Evolutionary conservation across 2,888 invertebrate species (phyloP).

Genomic region (Odontothrips loti): DNA sequence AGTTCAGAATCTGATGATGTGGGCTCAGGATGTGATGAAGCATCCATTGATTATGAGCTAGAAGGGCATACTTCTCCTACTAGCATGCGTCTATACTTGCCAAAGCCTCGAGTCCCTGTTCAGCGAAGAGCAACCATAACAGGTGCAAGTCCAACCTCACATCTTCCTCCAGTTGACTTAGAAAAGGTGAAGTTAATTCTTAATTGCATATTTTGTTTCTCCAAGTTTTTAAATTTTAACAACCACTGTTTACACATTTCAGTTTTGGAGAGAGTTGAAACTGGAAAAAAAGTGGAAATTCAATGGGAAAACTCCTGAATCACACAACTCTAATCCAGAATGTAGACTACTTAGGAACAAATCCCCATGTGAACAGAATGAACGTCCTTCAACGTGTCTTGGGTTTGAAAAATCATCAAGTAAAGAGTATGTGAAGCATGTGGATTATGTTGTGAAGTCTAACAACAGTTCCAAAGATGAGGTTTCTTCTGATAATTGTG

Average conservation of each 20-base stretch:
- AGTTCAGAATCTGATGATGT: conserved; percentile 32
- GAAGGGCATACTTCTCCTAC: conserved; percentile 41
- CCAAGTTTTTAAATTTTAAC: conserved; percentile 38
- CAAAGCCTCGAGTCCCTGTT: conserved; percentile 68
- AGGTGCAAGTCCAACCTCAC: conserved; percentile 67
- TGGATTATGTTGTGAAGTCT: conserved; percentile 1
- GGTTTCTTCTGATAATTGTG: not conserved
- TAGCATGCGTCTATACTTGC: conserved; percentile 61
- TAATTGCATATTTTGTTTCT: conserved; percentile 36
- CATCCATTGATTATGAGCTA: conserved; percentile 36
- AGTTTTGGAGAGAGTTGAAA: conserved; percentile 72
- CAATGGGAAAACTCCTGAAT: not conserved
- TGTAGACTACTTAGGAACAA: not conserved
- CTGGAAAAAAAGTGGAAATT: conserved; percentile 49
- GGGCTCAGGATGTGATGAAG: conserved; percentile 10
- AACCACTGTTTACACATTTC: conserved; percentile 39
- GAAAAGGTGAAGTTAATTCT: conserved; percentile 55
- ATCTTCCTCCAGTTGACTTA: conserved; percentile 59
- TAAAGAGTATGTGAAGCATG: not conserved
- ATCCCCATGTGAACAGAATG: conserved; percentile 4
- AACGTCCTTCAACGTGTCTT: not conserved
- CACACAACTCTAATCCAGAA: conserved; percentile 2
- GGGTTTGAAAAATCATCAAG: conserved; percentile 10
- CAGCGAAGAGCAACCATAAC: conserved; percentile 85
- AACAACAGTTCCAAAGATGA: not conserved